Conservation (phyloP, 2,888 invertebrate species). For the Isotomurus palustris region DNA sequence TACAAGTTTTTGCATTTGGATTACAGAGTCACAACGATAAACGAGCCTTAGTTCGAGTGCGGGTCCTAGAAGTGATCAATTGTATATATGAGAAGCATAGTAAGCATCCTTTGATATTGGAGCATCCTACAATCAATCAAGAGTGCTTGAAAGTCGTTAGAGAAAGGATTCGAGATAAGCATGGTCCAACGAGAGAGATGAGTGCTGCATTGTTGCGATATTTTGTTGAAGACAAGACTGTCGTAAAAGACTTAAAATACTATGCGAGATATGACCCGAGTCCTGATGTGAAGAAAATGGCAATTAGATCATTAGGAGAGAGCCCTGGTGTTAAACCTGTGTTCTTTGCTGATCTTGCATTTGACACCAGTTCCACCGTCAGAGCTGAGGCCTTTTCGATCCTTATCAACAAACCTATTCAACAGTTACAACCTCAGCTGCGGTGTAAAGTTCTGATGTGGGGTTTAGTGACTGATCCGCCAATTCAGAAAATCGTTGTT, state of each 20-base stretch:
- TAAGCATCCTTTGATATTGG: not conserved
- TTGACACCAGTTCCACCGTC: conserved; percentile 10
- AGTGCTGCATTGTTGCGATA: conserved; percentile 3
- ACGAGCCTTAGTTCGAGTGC: conserved; percentile 11
- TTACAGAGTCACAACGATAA: conserved; percentile 10
- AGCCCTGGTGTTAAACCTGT: not conserved
- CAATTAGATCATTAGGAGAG: not conserved
- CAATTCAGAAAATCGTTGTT: conserved; percentile 3
- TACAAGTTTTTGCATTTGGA: not conserved
- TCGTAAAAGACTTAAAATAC: conserved; percentile 8
- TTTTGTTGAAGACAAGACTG: not conserved
- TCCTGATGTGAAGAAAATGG: conserved; percentile 8
- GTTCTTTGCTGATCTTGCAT: conserved; percentile 18
- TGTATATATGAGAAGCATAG: conserved; percentile 10
- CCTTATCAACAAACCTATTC: conserved; percentile 1
- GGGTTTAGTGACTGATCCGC: not conserved
- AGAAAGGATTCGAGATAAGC: conserved; percentile 7
- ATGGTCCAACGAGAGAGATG: conserved; percentile 5
- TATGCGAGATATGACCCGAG: conserved; percentile 13
- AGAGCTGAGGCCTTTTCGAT: conserved; percentile 10
- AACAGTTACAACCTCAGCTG: not conserved
- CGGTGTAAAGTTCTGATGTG: conserved; percentile 5
- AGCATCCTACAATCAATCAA: not conserved
- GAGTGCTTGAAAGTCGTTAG: not conserved
- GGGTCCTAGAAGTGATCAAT: conserved; percentile 10